Evolutionary conservation across 37 sponge, comb jelly and placozoan species (phyloP).

Genomic region (Dysidea cf. avara): DNA sequence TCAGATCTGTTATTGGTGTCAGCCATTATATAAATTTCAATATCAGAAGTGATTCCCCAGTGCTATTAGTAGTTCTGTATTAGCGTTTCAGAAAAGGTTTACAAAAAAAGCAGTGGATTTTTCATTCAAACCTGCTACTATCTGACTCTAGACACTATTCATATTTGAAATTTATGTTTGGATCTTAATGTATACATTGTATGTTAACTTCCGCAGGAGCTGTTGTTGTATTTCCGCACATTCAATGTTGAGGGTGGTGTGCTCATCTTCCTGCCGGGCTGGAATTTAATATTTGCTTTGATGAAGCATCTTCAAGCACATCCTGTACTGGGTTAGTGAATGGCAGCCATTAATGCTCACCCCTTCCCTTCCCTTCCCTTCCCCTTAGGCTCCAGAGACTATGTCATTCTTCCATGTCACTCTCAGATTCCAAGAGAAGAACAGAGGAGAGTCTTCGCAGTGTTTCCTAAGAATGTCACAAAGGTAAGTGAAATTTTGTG

Average conservation of each 20-base stretch:
- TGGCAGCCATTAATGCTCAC: neutral
- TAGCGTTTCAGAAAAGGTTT: too few relatives aligned
- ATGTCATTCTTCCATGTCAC: conserved; percentile 68
- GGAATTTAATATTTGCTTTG: conserved; percentile 79
- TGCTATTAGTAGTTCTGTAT: too few relatives aligned
- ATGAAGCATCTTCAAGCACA: conserved; percentile 44
- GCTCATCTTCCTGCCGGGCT: conserved; percentile 82
- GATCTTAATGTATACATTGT: too few relatives aligned
- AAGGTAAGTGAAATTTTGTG: conserved; percentile 27
- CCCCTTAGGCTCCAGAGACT: conserved; percentile 49
- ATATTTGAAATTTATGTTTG: too few relatives aligned
- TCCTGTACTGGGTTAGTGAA: conserved; percentile 49
- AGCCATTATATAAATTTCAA: too few relatives aligned
- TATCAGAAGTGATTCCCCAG: too few relatives aligned
- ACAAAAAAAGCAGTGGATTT: too few relatives aligned
- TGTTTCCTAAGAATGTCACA: conserved; percentile 60
- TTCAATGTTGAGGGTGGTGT: conserved; percentile 52
- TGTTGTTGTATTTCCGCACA: conserved; percentile 58
- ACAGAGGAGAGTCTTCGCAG: conserved; percentile 61
- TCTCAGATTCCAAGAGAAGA: conserved; percentile 74
- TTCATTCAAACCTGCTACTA: too few relatives aligned
- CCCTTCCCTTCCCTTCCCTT: neutral
- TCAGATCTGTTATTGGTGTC: too few relatives aligned
- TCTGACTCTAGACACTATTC: too few relatives aligned
- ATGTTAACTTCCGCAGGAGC: conserved; percentile 35